Percentiles rank a stretch among this genome's conserved stretches.
These are phyloP conservation scores for Melanostoma scalare DNA, from an alignment of 2,888 invertebrate species.

Conservation along the genomic window DNA sequence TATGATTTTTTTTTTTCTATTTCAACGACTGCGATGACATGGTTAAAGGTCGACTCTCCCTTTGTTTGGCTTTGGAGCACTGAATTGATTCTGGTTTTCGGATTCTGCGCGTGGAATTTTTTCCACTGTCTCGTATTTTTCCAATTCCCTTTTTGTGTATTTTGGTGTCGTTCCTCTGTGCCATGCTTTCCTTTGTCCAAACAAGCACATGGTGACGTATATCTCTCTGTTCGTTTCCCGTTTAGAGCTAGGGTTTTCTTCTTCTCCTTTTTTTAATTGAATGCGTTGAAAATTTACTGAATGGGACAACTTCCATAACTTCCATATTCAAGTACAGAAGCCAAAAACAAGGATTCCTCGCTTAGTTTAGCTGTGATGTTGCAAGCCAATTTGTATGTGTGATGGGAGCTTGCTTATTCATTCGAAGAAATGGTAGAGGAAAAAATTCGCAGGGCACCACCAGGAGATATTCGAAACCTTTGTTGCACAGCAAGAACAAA, in stretches of 20 bases:
- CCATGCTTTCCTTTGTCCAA: conserved; percentile 22
- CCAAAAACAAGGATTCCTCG: conserved; percentile 3
- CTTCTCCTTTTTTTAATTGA: conserved; percentile 8
- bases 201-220: conserved; percentile 28
- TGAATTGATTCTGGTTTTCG: conserved; percentile 16
- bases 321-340: background rate
- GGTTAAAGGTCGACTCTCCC: conserved; percentile 70
- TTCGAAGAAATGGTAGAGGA: conserved; percentile 7
- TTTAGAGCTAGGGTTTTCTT: background rate
- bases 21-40: conserved; percentile 14
- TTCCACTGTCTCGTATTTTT: conserved; percentile 43
- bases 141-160: conserved; percentile 34
- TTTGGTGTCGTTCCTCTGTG: conserved; percentile 20
- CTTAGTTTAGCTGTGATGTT: background rate
- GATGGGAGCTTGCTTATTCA: background rate
- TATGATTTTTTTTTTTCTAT: conserved; percentile 1
- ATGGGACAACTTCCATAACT: conserved; percentile 17
- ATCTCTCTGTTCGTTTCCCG: conserved; percentile 4
- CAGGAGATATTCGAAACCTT: conserved; percentile 58
- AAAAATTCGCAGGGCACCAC: conserved; percentile 39
- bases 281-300: conserved; percentile 26
- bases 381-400: conserved; percentile 20
- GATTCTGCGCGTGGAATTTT: conserved; percentile 60
- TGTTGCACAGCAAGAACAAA: conserved; percentile 13
- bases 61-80: conserved; percentile 56